These are phyloP conservation scores for Rhincodon typus DNA, from an alignment of 2,797 vertebrate genomes.

Conservation along the genomic window DNA sequence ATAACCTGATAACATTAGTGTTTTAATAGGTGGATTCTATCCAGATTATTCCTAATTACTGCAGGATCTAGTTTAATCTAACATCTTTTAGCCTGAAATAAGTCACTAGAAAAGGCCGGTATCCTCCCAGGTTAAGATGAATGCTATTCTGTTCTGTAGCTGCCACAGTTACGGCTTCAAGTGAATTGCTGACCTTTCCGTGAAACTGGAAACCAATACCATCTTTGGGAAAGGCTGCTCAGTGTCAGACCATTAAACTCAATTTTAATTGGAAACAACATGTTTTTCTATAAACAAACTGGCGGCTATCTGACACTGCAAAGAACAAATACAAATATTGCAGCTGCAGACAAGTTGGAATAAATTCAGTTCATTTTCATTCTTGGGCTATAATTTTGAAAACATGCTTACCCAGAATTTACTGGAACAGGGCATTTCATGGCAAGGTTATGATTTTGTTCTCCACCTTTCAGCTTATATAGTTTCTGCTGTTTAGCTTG, in stretches of 20 bases:
- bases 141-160: neutral
- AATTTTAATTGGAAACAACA: neutral
- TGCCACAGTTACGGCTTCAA: neutral
- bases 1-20: neutral
- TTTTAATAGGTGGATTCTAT: neutral
- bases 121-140: neutral
- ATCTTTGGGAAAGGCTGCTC: neutral
- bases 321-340: neutral
- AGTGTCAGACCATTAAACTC: neutral
- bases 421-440: neutral
- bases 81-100: neutral
- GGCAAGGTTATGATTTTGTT: neutral
- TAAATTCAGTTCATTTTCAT: conserved; percentile 9
- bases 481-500: neutral
- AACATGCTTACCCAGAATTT: neutral
- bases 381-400: neutral
- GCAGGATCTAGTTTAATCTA: neutral
- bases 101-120: neutral
- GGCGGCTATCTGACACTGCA: neutral
- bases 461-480: neutral
- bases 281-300: neutral
- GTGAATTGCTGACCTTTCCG: neutral
- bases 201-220: neutral
- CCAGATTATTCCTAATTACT: neutral
- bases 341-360: neutral